phyloP scores from a whole-genome alignment of 2,797 vertebrate species.

The Siniperca undulata region DNA sequence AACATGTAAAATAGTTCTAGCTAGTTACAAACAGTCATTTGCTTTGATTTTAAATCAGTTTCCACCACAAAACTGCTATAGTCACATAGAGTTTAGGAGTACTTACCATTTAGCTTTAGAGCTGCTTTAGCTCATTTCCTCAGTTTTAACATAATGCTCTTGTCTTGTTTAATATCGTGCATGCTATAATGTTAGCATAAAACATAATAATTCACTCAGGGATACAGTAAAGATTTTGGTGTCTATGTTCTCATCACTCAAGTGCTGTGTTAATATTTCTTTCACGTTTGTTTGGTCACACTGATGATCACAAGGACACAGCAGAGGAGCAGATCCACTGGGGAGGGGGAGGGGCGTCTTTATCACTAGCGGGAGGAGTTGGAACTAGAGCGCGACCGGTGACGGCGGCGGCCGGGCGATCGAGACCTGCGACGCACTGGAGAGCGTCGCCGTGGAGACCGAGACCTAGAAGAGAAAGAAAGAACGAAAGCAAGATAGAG shows the following conservation, averaged over 20 bases:
- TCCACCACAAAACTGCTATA: background rate
- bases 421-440: constrained; percentile 89
- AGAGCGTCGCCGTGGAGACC: constrained; percentile 91
- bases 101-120: background rate
- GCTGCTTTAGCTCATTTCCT: background rate
- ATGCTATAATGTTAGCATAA: background rate
- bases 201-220: background rate
- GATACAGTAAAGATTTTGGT: background rate
- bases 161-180: background rate
- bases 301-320: constrained; percentile 3
- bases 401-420: constrained; percentile 90
- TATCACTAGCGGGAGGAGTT: constrained; percentile 91
- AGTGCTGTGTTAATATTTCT: background rate
- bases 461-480: constrained; percentile 81
- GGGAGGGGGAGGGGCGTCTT: background rate
- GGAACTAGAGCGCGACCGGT: constrained; percentile 93
- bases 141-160: background rate
- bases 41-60: background rate
- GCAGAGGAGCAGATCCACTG: background rate
- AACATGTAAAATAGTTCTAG: background rate
- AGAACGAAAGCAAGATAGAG: background rate
- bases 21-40: background rate
- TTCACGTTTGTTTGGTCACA: constrained; percentile 3
- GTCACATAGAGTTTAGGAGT: background rate
- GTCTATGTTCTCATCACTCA: background rate